Base-by-base conservation (phyloP, 2,888 invertebrate species). In the Allophyes oxyacanthae region DNA sequence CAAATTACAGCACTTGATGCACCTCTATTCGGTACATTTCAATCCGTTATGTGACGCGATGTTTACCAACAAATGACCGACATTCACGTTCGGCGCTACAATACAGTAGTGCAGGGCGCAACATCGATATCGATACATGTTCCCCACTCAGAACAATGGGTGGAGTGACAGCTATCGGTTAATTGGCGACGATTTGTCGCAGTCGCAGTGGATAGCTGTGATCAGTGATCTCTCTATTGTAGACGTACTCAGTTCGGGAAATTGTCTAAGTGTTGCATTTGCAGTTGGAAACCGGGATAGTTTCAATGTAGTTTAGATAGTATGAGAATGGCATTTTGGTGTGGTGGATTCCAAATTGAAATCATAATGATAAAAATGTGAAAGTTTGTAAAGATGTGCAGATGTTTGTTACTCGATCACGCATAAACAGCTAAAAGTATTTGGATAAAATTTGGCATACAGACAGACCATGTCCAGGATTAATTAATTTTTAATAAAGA, bases 111-210 rank as follows among this genome's bases (percentile, higher is more conserved):
- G 28, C 45, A 38, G 6, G 7, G 28, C 5, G 8, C n/a, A 6
- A 15, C 37, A 14, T 40, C 48, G 49, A 63, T 36, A 20, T 57
- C 58, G 63, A 67, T 25, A 46, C 14, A 44, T 60, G 60, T 36
- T 33, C 34, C 25, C 4, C 37, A 28, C 8, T 26, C 49, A 32
- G 8, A 28, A 28, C 51, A 44, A 52, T 45, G 37, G 36, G 51
- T 15, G 48, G 26, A 40, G 51, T 15, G 48, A 57, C 37, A 66
- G 57, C 63, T 67, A 62, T 67, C 68, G 57, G 41, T 45, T 57
- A 57, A 67, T 50, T 66, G 57, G 26, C 49, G 10, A 13, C 57
- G 37, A 67, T 66, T 56, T 46, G 54, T 46, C 54, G 42, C 14
- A 10, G 52, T 65, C 53, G 43, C 20, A 42, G 26, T 54, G 44